These are phyloP conservation scores for Odontamblyopus rebecca DNA, from an alignment of 2,797 vertebrate species.

Conservation along the genomic window DNA sequence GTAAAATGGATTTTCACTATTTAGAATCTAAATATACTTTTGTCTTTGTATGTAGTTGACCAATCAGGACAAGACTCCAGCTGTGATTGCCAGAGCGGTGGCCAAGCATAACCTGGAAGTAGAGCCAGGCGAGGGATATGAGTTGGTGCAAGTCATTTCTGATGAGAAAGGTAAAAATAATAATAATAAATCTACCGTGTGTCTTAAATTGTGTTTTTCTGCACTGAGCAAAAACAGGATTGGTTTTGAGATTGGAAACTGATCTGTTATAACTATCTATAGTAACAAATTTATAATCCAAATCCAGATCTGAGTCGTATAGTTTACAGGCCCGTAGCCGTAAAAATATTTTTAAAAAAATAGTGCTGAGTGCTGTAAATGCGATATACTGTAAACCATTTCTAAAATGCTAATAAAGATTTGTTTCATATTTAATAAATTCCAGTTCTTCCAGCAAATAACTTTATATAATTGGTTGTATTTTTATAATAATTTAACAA, in stretches of 20 bases:
- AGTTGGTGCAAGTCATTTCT: slow-evolving; percentile 93
- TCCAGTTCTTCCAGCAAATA: too few relatives aligned
- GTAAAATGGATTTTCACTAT: neutral
- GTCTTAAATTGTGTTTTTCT: neutral
- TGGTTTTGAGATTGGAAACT: neutral
- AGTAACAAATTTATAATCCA: neutral
- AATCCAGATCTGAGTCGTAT: neutral
- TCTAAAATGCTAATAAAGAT: too few relatives aligned
- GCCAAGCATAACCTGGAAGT: slow-evolving; percentile 90
- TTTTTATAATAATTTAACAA: too few relatives aligned
- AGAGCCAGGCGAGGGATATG: slow-evolving; percentile 82
- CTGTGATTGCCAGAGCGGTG: slow-evolving; percentile 90
- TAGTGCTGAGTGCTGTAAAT: too few relatives aligned
- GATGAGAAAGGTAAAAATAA: slow-evolving; percentile 85
- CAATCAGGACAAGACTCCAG: slow-evolving; percentile 91
- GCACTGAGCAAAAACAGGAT: neutral
- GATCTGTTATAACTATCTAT: neutral
- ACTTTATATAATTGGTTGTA: too few relatives aligned
- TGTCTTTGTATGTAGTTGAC: slow-evolving; percentile 78
- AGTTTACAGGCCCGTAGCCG: too few relatives aligned
- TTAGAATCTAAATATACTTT: neutral
- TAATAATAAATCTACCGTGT: neutral
- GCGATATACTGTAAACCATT: too few relatives aligned
- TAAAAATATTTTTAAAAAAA: too few relatives aligned
- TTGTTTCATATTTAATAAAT: too few relatives aligned